Conservation (phyloP, 2,888 invertebrate species). For the Gari tellinella region DNA sequence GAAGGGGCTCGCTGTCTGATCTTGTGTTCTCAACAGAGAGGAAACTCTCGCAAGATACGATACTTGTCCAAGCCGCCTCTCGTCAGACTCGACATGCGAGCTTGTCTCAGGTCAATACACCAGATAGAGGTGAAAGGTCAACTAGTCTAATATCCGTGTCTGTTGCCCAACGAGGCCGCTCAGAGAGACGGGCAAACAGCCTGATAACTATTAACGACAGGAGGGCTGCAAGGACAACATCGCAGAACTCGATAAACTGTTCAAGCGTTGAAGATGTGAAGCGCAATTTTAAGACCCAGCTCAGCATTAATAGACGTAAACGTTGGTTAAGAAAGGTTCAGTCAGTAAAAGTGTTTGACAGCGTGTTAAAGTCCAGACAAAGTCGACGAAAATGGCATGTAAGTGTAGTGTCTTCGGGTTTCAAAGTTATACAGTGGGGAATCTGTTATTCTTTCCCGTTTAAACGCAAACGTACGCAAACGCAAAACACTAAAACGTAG, state of each 20-base stretch:
- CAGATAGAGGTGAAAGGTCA: slow-evolving; percentile 32
- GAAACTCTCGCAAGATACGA: slow-evolving; percentile 42
- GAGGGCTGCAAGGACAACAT: slow-evolving; percentile 34
- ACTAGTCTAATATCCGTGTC: slow-evolving; percentile 17
- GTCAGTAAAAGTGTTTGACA: slow-evolving; percentile 45
- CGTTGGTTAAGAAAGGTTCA: slow-evolving; percentile 40
- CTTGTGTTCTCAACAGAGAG: slow-evolving; percentile 43
- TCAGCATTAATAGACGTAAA: slow-evolving; percentile 23
- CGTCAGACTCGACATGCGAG: slow-evolving; percentile 36
- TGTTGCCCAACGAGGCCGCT: slow-evolving; percentile 3
- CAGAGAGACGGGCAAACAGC: background rate
- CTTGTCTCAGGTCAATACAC: slow-evolving; percentile 28
- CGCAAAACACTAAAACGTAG: too few relatives aligned
- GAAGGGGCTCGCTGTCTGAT: slow-evolving; percentile 54
- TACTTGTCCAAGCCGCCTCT: slow-evolving; percentile 8
- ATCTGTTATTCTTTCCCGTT: too few relatives aligned
- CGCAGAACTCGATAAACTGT: slow-evolving; percentile 25
- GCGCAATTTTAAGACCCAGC: slow-evolving; percentile 2
- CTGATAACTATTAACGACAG: slow-evolving; percentile 6
- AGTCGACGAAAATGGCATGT: background rate
- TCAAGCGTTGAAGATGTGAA: slow-evolving; percentile 6
- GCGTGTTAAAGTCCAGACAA: slow-evolving; percentile 19
- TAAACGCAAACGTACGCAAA: too few relatives aligned
- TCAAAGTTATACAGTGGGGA: too few relatives aligned
- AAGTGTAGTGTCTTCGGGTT: too few relatives aligned